A percentile compares a stretch with the other conserved stretches of the same genome.
These are phyloP conservation scores for Drosophila greeni DNA, from an alignment of 2,888 invertebrate genomes.

Conservation along the genomic window DNA sequence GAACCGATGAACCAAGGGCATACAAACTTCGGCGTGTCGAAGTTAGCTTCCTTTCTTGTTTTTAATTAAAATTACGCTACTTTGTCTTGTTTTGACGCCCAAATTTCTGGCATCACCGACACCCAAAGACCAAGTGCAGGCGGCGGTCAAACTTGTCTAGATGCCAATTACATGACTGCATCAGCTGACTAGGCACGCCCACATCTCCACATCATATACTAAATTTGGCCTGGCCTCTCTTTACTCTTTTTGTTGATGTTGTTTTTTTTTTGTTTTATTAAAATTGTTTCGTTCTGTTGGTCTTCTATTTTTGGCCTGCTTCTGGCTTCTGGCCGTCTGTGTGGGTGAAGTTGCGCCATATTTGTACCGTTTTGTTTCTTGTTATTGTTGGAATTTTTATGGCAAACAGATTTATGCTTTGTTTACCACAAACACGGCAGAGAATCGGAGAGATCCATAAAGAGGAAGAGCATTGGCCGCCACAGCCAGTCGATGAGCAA, in stretches of 20 bases:
- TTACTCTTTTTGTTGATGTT: constrained; percentile 1
- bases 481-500: constrained; percentile 39
- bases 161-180: constrained; percentile 69
- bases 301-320: constrained; percentile 60
- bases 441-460: constrained; percentile 11
- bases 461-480: constrained; percentile 39
- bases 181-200: constrained; percentile 41
- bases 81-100: background rate
- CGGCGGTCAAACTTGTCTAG: constrained; percentile 64
- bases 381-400: constrained; percentile 57
- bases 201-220: constrained; percentile 47
- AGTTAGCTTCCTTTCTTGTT: too few species aligned
- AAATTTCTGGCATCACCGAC: constrained; percentile 10
- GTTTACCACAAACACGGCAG: constrained; percentile 52
- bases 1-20: too few species aligned
- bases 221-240: constrained; percentile 64
- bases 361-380: constrained; percentile 21
- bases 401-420: constrained; percentile 62
- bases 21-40: too few species aligned
- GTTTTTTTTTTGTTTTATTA: constrained; percentile 6
- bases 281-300: constrained; percentile 23
- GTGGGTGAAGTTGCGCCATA: constrained; percentile 61
- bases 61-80: background rate
- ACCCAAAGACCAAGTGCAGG: constrained; percentile 55
- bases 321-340: constrained; percentile 31